Base-by-base conservation (phyloP, 1,140 invertebrate genomes). In the Oreohelix idahoensis region DNA sequence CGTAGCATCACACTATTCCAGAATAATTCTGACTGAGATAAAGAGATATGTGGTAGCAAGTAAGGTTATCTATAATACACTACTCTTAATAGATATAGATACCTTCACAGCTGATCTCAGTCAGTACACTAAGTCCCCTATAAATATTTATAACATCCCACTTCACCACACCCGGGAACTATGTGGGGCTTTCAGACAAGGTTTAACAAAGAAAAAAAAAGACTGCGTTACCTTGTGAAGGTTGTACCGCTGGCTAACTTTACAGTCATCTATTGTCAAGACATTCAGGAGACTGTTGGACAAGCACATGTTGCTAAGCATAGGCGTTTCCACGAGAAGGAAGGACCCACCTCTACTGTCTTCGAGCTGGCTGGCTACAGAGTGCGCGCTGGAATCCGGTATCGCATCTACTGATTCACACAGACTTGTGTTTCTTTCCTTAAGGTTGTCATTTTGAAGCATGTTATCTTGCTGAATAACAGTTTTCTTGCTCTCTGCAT, bases 261-360 rank as follows among this genome's bases (percentile, higher is more conserved):
- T 88, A 63, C 87, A 88, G 76, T 90, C 89, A 79, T 90, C 89
- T 15, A 90, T 88, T 42, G 89, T 86, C 10, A 89, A 85, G 0
- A 90, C 86, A 83, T 89, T 89, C 11, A 90, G 84, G 36, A 90
- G 85, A 71, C 70, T 80, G 77, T 90, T 90, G 36, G 88, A 89
- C 11, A 45, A 58, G 26, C 85, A 87, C 0, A 84, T 58, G 58
- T 79, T 70, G 23, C 74, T 49, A 15, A 86, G 38, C 32, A n/a
- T 42, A 4, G 79, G 58, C n/a, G 49, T 75, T 83, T 45, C 73
- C 39, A 42, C 36, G 74, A 45, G 76, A n/a, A 58, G 1, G 20
- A 20, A 58, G 20, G 53, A 58, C 15, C 20, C 23, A 4, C 26
- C 10, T n/a, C 53, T 58, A 20, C 4, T 20, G 8, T 15, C 17